Conservation (phyloP, 1,140 invertebrate genomes). For the Drosophila funebris region DNA sequence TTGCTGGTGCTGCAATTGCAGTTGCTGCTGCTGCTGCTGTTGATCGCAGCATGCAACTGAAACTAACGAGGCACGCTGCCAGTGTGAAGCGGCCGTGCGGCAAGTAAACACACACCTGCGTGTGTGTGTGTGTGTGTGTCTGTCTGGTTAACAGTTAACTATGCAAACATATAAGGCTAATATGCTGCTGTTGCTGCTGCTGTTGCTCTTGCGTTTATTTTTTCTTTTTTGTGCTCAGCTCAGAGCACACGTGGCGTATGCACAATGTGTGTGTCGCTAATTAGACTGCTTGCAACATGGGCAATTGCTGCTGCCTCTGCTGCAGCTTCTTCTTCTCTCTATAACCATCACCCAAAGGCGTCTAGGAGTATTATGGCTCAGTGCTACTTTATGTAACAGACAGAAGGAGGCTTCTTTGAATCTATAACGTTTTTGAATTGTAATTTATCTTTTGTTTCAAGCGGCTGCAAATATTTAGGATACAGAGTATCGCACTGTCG, state of each 20-base stretch:
- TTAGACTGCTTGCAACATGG: slow-evolving; percentile 32
- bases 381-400: too few species aligned
- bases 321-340: neutral
- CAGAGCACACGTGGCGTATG: slow-evolving; percentile 63
- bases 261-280: slow-evolving; percentile 59
- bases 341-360: neutral
- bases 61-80: slow-evolving; percentile 68
- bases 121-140: neutral
- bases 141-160: slow-evolving; percentile 58
- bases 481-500: too few species aligned
- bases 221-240: neutral
- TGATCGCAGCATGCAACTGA: slow-evolving; percentile 19
- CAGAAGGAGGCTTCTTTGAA: too few species aligned
- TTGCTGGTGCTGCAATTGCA: slow-evolving; percentile 29
- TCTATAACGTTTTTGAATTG: too few species aligned
- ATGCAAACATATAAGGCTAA: slow-evolving; percentile 57
- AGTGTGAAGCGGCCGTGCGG: slow-evolving; percentile 61
- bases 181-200: slow-evolving; percentile 22
- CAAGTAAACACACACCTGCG: slow-evolving; percentile 44
- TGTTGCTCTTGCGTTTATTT: too few species aligned
- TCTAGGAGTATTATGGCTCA: neutral
- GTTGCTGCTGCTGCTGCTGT: slow-evolving; percentile 12
- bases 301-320: neutral
- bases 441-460: too few species aligned
- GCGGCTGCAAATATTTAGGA: too few species aligned